A percentile compares a stretch with the other conserved stretches of the same genome.
Evolutionary conservation across 2,888 invertebrate genomes (phyloP).

Genomic region (Incurvaria masculella): DNA sequence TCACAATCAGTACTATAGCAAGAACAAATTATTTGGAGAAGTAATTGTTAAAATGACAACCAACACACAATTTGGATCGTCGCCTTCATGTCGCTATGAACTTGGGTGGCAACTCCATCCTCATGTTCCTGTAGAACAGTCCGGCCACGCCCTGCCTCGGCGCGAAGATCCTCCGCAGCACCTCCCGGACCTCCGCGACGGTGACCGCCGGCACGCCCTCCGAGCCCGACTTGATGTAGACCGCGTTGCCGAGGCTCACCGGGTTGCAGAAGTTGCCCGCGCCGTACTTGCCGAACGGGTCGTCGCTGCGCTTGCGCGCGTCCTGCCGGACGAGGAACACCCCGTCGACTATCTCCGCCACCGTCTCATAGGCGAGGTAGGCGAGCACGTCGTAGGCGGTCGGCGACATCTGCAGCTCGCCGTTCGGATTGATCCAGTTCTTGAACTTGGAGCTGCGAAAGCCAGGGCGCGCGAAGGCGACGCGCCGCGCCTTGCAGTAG

Average conservation of each 20-base stretch:
- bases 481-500: slow-evolving; percentile 74
- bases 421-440: slow-evolving; percentile 60
- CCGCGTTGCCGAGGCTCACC: slow-evolving; percentile 52
- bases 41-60: no score
- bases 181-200: slow-evolving; percentile 80
- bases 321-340: slow-evolving; percentile 80
- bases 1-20: no score
- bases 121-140: slow-evolving; percentile 45
- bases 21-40: no score
- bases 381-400: slow-evolving; percentile 74
- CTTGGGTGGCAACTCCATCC: slow-evolving; percentile 36
- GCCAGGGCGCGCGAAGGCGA: slow-evolving; percentile 61
- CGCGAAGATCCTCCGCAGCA: slow-evolving; percentile 68
- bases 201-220: slow-evolving; percentile 70
- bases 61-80: no score
- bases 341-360: slow-evolving; percentile 84
- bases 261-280: slow-evolving; percentile 64
- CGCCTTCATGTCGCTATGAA: slow-evolving; percentile 37
- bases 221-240: slow-evolving; percentile 56
- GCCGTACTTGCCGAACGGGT: slow-evolving; percentile 66
- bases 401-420: slow-evolving; percentile 58
- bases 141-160: slow-evolving; percentile 59
- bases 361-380: slow-evolving; percentile 86
- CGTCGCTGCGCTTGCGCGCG: slow-evolving; percentile 61
- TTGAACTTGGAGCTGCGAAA: slow-evolving; percentile 54